A percentile compares a stretch with the other conserved stretches of the same genome.
Conservation (phyloP, 1,140 invertebrate genomes). For the Tribolium madens region DNA sequence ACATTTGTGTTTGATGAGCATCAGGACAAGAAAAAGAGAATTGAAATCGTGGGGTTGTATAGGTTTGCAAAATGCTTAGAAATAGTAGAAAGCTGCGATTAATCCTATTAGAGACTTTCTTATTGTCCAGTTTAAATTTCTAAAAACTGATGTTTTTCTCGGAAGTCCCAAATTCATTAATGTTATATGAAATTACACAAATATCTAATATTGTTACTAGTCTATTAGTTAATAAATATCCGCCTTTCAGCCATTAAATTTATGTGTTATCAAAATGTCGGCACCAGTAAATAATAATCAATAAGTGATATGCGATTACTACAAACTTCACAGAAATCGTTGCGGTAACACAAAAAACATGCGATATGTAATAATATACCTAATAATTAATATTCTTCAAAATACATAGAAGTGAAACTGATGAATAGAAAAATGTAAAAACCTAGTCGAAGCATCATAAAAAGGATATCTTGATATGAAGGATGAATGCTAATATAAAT, state of each 20-base stretch:
- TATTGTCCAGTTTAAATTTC: neutral
- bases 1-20: no score
- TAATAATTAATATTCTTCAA: no score
- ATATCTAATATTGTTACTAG: neutral
- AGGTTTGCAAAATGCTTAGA: no score
- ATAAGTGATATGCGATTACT: neutral
- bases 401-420: no score
- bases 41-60: no score
- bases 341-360: neutral
- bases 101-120: neutral
- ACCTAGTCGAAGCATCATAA: no score
- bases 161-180: neutral
- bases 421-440: no score
- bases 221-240: neutral
- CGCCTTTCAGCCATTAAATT: neutral
- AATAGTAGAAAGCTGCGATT: neutral
- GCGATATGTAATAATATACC: no score
- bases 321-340: neutral
- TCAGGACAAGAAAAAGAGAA: no score
- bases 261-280: neutral
- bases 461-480: no score
- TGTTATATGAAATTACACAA: neutral
- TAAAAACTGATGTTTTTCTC: neutral
- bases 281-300: neutral
- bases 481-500: no score